These are phyloP conservation scores for Burhinus oedicnemus DNA, from an alignment of 2,113 vertebrate genomes.

Conservation along the genomic window DNA sequence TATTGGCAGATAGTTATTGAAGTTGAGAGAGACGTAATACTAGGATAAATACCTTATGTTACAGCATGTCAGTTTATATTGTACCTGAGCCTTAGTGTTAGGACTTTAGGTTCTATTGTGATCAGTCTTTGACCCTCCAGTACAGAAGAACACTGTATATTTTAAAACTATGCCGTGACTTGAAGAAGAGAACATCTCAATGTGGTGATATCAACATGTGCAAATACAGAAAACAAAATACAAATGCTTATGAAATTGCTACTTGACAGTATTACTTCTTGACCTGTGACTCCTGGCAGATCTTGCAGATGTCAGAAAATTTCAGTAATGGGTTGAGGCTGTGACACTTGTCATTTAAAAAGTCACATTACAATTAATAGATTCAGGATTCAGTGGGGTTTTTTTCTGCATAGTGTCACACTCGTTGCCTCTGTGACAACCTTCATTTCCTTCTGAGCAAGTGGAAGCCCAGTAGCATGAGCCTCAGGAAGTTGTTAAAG, in stretches of 20 bases:
- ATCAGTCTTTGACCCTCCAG: neutral
- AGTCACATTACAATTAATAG: slow-evolving; percentile 56
- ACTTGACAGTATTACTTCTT: slow-evolving; percentile 36
- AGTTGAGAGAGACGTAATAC: neutral
- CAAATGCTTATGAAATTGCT: slow-evolving; percentile 20
- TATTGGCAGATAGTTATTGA: neutral
- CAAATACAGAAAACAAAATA: slow-evolving; percentile 28
- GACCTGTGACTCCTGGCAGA: slow-evolving; percentile 39
- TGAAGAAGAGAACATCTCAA: neutral
- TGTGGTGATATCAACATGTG: neutral
- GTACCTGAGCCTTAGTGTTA: neutral
- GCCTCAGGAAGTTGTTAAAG: slow-evolving; percentile 82
- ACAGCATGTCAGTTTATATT: neutral
- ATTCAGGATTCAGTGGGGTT: slow-evolving; percentile 14
- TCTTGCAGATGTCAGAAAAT: slow-evolving; percentile 42
- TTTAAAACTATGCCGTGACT: neutral
- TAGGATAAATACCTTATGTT: neutral
- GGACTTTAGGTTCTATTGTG: slow-evolving; percentile 1
- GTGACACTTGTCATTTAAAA: slow-evolving; percentile 62
- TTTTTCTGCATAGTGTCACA: slow-evolving; percentile 27
- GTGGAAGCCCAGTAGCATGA: slow-evolving; percentile 72
- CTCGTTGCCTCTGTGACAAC: slow-evolving; percentile 48
- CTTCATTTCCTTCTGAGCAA: slow-evolving; percentile 75
- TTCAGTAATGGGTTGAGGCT: slow-evolving; percentile 35
- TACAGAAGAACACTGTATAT: neutral